Evolutionary conservation across 2,113 vertebrate genomes (phyloP), one percentile per base, ranked within the genome.

Genomic region (Uropsilus gracilis): DNA sequence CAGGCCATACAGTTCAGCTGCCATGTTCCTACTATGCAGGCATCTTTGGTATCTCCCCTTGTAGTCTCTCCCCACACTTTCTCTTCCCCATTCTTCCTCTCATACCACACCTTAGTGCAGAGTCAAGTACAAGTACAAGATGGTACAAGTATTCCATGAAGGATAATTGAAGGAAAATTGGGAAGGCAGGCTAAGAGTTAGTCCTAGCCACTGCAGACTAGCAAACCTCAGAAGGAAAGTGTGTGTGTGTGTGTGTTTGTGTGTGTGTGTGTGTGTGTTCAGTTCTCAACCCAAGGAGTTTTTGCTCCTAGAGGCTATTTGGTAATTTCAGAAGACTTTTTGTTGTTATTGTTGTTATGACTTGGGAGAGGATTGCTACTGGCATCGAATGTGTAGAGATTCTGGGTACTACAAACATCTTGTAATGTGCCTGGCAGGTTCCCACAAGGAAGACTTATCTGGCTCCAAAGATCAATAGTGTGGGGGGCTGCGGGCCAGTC

Each of bases 51-150:
- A 0, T 46, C 34, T 75, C 28, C 37, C 9, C 1, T 6, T 2
- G 6, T 0, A 1, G 2, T 6, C 39, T 3, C 20, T 9, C 37
- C 2, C 68, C 22, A 69, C 18, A 9, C 1, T 44, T 64, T 72
- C 28, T 59, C 34, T 37, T 71, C 37, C 44, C 14, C 26, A 24
- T 57, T 22, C 20, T 24, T 61, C 11, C 17, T 81, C 17, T 73
- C 59, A 50, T 16, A 17, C n/a, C 28, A 68, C 2, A 39, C n/a
- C 26, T 11, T 10, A 13, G 6, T 8, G 12, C 64, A 24, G 13
- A 13, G n/a, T 16, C 72, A 16, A 28, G 73, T 6, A 55, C 3
- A 0, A 17, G 11, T 37, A 9, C 7, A 77, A 77, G 44, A 80
- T 86, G 76, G 24, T 6, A 8, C 24, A 24, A 20, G 6, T 57